Conservation (phyloP, 2,113 vertebrate genomes). For the Synodontis membranacea region DNA sequence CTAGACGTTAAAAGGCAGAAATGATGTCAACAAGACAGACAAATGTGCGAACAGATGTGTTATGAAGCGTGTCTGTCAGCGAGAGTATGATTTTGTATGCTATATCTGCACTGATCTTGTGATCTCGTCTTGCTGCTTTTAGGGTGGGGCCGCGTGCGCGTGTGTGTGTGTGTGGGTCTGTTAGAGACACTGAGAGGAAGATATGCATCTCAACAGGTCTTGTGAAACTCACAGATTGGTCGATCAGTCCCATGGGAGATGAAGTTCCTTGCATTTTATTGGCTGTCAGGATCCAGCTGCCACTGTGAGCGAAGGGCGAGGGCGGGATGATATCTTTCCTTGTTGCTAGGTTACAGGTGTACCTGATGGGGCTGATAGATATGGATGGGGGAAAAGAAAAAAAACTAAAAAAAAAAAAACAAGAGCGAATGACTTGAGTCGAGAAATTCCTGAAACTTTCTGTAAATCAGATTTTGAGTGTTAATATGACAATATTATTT, state of each 20-base stretch:
- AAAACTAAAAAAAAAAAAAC: conserved; percentile 49
- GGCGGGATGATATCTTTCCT: conserved; percentile 70
- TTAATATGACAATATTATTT: background rate
- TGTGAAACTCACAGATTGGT: conserved; percentile 53
- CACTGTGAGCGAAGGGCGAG: conserved; percentile 68
- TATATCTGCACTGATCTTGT: conserved; percentile 39
- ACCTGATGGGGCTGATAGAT: conserved; percentile 72
- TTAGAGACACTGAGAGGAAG: conserved; percentile 59
- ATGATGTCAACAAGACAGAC: conserved; percentile 12
- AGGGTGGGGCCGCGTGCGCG: conserved; percentile 47
- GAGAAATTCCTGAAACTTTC: conserved; percentile 44
- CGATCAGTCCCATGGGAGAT: conserved; percentile 45
- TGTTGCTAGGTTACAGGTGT: conserved; percentile 84
- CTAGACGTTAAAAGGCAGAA: background rate
- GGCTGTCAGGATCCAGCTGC: conserved; percentile 65
- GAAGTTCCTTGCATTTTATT: conserved; percentile 58
- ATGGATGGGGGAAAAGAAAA: conserved; percentile 24
- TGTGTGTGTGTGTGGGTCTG: conserved; percentile 47
- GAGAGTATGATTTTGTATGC: conserved; percentile 19
- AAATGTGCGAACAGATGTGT: background rate
- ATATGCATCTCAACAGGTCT: conserved; percentile 60
- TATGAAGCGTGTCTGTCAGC: conserved; percentile 27
- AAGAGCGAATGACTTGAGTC: conserved; percentile 42
- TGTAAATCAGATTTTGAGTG: background rate
- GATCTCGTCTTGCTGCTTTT: conserved; percentile 37